Base-by-base conservation (phyloP, 2,113 vertebrate species). In the Ondatra zibethicus region DNA sequence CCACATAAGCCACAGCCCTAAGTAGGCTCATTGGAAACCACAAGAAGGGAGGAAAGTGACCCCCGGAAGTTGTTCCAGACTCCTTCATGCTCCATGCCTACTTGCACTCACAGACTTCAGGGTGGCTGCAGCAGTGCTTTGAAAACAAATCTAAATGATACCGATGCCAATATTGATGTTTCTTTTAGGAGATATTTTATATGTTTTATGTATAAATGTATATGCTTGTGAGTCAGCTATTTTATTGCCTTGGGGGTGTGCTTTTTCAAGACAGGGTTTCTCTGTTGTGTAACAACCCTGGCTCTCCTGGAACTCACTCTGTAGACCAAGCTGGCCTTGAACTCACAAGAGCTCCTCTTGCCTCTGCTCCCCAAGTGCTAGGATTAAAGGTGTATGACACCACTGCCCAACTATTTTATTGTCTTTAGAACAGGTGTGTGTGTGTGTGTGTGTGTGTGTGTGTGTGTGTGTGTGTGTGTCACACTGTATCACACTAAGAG, bases 151-250 rank as follows among this genome's bases (percentile, higher is more conserved):
- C 10, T 52, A 63, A 88, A 68, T 90, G 36, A 80, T 70, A 65
- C 55, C 73, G 36, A 84, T 92, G 68, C 23, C n/a, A 91, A 77
- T n/a, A 82, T 66, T 93, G 90, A 81, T 89, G 36, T 94, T 88
- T 93, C 33, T 77, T 95, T 82, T 84, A 75, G 73, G 84, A 89
- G 65, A 93, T 82, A 77, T 89, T 85, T 70, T 81, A 47, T 86
- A 47, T 78, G 68, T 75, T 11, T 47, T 58, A 7, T 95, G 3
- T 63, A 17, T 55, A 58, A 88, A 45, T 61, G 14, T 92, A n/a
- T 3, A 47, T 94, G 7, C 27, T 91, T 92, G 4, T 94, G n/a
- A 94, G 63, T 45, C n/a, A 91, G 39, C 6, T 63, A 23, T 88
- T 85, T 77, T 61, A 0, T 81, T 89, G 50, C 78, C 31, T 94